phyloP scores from a whole-genome alignment of 2,888 invertebrate genomes.

The Hirtodrosophila confusa region DNA sequence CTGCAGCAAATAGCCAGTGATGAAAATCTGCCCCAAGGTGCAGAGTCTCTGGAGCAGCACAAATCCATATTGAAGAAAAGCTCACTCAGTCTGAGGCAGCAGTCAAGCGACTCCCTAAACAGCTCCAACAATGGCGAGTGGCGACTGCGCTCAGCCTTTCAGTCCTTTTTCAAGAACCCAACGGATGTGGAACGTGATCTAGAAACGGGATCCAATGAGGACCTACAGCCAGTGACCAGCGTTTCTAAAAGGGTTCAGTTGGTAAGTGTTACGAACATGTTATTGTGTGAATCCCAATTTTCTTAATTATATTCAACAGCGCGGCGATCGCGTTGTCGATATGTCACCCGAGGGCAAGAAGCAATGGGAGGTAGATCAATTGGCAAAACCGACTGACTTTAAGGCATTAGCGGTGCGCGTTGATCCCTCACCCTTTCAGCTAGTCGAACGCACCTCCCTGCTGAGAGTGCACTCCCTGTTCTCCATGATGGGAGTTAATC shows the following conservation, averaged over 20 bases:
- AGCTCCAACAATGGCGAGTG: constrained; percentile 90
- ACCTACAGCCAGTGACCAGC: constrained; percentile 85
- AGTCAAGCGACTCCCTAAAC: constrained; percentile 86
- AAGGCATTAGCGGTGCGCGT: constrained; percentile 87
- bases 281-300: neutral
- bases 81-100: constrained; percentile 89
- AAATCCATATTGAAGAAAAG: constrained; percentile 97
- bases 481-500: constrained; percentile 97
- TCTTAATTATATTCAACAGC: constrained; percentile 9
- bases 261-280: constrained; percentile 88
- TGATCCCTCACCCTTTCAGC: constrained; percentile 98
- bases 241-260: constrained; percentile 94
- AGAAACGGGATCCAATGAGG: constrained; percentile 85
- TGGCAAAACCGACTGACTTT: constrained; percentile 92
- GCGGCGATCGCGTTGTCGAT: constrained; percentile 92
- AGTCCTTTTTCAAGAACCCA: constrained; percentile 94
- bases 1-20: constrained; percentile 65
- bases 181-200: constrained; percentile 91
- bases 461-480: constrained; percentile 98
- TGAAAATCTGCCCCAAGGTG: constrained; percentile 15
- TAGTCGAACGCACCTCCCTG: constrained; percentile 96
- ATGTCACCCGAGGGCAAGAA: constrained; percentile 97
- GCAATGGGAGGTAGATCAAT: constrained; percentile 96
- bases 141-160: constrained; percentile 94
- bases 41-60: constrained; percentile 85